These are phyloP conservation scores for Paramormyrops hopkinsi DNA, from an alignment of 2,797 vertebrate species.

Conservation along the genomic window DNA sequence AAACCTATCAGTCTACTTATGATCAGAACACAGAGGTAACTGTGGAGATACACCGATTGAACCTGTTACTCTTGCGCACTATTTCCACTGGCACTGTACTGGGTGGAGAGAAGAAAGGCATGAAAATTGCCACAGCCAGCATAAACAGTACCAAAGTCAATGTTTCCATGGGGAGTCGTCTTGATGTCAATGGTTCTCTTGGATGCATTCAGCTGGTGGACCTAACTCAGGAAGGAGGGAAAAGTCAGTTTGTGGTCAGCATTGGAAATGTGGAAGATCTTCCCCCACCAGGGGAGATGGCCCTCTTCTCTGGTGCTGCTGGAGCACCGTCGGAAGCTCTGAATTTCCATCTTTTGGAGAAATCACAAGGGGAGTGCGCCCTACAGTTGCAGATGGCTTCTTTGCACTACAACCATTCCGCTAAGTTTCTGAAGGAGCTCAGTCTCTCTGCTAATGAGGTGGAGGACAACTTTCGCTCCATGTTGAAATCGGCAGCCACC, in stretches of 20 bases:
- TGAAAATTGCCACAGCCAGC: constrained; percentile 97
- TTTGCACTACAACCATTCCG: constrained; percentile 92
- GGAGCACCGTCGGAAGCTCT: constrained; percentile 72
- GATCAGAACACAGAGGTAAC: constrained; percentile 87
- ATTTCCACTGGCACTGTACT: constrained; percentile 62
- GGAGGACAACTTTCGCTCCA: constrained; percentile 87
- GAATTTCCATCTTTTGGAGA: constrained; percentile 79
- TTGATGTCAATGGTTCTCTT: constrained; percentile 84
- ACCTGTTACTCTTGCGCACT: constrained; percentile 84
- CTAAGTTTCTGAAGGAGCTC: constrained; percentile 89
- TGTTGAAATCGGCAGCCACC: constrained; percentile 86
- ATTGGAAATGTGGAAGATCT: constrained; percentile 75
- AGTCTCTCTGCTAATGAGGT: constrained; percentile 89
- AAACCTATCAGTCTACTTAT: constrained; percentile 76
- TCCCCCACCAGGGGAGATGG: constrained; percentile 49
- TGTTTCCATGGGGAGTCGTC: constrained; percentile 76
- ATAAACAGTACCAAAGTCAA: constrained; percentile 89
- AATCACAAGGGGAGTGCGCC: constrained; percentile 78
- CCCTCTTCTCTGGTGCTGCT: constrained; percentile 56
- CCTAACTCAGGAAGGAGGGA: constrained; percentile 78
- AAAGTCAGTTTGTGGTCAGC: constrained; percentile 89
- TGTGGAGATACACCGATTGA: constrained; percentile 91
- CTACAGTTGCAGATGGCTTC: constrained; percentile 89
- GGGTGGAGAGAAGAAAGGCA: constrained; percentile 77
- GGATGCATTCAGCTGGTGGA: constrained; percentile 89